phyloP scores from a whole-genome alignment of 2,113 vertebrate species.

The Gymnogyps californianus region DNA sequence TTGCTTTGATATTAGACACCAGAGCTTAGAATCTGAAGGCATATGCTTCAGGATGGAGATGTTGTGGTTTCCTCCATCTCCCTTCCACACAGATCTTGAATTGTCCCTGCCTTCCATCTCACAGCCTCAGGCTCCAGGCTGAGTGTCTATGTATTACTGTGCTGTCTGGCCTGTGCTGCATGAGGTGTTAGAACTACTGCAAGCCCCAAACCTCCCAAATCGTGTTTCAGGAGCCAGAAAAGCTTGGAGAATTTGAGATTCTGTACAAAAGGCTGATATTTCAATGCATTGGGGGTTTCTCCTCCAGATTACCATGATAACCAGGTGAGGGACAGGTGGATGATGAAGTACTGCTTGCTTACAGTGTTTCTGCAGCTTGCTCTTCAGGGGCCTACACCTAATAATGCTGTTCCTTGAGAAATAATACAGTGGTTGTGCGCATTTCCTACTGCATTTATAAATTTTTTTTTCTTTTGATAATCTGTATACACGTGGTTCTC shows the following conservation, averaged over 20 bases:
- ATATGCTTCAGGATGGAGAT: background rate
- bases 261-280: background rate
- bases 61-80: background rate
- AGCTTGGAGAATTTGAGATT: background rate
- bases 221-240: background rate
- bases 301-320: background rate
- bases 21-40: background rate
- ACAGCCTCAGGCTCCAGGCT: background rate
- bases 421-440: background rate
- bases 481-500: background rate
- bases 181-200: background rate
- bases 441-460: background rate
- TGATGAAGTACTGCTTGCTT: background rate
- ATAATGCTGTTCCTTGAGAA: background rate
- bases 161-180: background rate
- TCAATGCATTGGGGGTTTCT: background rate
- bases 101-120: background rate
- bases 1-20: background rate
- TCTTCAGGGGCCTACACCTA: background rate
- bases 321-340: background rate
- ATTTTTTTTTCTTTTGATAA: background rate
- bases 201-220: background rate
- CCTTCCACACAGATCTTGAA: background rate
- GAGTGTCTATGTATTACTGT: background rate
- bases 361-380: background rate